Base-by-base conservation (phyloP, 2,888 invertebrate genomes). In the Venustoraphidia nigricollis region DNA sequence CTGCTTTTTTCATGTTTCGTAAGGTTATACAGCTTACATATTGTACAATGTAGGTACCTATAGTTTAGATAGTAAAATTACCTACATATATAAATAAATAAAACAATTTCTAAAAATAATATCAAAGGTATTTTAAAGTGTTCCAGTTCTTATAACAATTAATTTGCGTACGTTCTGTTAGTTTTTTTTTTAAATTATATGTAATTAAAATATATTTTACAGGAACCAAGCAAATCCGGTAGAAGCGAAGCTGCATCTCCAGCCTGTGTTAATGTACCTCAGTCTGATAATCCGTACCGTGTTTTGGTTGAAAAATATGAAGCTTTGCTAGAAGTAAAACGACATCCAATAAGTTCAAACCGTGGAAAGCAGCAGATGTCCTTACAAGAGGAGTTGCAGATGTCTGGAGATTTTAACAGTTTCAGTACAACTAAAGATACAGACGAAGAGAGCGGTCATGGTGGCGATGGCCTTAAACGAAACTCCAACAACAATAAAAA, bases 241-340 rank as follows among this genome's bases (percentile, higher is more conserved):
- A 34, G 35, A 27, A 34, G 13, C 27, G 34, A 34, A 27, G 34
- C 17, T 37, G 45, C 13, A 10, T 36, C 14, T 11, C 44, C 27
- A 36, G 35, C 13, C n/a, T 14, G 13, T 13, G 45, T 37, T n/a
- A 37, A 10, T 37, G 27, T 27, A 47, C 49, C 49, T 43, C 56
- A 53, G 52, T 69, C 70, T 56, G 73, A 72, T 53, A 85, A 85
- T 64, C 81, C 84, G 0, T 89, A 88, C 66, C 75, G 83, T 60
- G 83, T 81, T 49, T 70, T 90, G 56, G 86, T 88, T 46, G 85
- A 87, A 63, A 89, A 89, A 63, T 90, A 88, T 63, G 87, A 89
- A 66, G 87, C 87, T 34, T 69, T 89, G 46, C 67, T 87, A 35
- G 83, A 85, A 62, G 82, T 86, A 39, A 85, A 87, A 60, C 69